phyloP scores from a whole-genome alignment of 2,888 invertebrate species.

The Tethea ocularis region DNA sequence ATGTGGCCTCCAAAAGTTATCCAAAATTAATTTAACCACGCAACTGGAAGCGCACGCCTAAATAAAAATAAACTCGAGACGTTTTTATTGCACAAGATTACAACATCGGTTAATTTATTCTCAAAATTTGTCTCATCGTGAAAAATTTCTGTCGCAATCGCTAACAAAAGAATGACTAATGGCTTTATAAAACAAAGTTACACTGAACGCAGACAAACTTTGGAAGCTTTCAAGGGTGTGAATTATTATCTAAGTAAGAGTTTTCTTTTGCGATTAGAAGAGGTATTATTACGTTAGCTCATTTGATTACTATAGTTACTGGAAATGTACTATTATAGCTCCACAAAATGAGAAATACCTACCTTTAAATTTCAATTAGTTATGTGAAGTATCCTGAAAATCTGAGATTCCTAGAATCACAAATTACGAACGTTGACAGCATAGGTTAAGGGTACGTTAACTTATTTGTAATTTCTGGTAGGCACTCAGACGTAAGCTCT shows the following conservation, averaged over 20 bases:
- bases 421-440: no score
- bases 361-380: no score
- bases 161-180: constrained; percentile 82
- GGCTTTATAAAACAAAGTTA: constrained; percentile 78
- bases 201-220: constrained; percentile 69
- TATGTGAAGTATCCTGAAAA: no score
- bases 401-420: no score
- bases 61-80: constrained; percentile 42
- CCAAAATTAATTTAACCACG: constrained; percentile 36
- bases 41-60: constrained; percentile 40
- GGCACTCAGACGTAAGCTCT: no score
- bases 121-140: constrained; percentile 81
- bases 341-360: no score
- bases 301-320: neutral
- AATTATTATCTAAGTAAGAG: constrained; percentile 68
- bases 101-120: constrained; percentile 80
- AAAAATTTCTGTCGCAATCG: constrained; percentile 77
- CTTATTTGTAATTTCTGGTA: no score
- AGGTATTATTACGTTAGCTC: neutral
- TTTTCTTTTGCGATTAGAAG: constrained; percentile 50
- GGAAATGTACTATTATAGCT: neutral
- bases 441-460: no score
- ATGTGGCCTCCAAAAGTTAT: constrained; percentile 5
- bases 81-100: constrained; percentile 76
- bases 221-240: constrained; percentile 71